phyloP scores from a whole-genome alignment of 64 coral and sea anemone genomes.

The Montipora efflorescens region DNA sequence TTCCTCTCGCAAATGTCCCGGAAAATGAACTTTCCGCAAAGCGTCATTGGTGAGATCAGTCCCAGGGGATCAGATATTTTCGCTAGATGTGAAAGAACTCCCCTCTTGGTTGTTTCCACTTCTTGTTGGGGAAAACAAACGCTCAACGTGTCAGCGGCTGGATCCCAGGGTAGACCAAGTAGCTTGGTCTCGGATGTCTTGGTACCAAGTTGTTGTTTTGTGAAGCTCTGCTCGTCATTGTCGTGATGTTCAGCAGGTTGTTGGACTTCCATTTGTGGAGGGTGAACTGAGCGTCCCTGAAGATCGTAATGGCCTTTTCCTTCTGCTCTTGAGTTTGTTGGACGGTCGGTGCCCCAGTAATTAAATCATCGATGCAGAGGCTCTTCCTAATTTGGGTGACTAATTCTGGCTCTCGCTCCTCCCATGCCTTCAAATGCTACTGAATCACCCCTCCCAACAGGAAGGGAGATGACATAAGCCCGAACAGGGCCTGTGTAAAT shows the following conservation, averaged over 20 bases:
- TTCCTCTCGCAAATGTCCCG: constrained; percentile 6
- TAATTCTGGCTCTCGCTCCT: not conserved
- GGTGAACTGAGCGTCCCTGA: constrained; percentile 43
- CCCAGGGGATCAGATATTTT: too few species aligned
- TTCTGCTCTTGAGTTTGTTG: constrained; percentile 44
- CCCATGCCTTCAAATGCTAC: not conserved
- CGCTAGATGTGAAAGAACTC: too few species aligned
- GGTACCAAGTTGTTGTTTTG: constrained; percentile 35
- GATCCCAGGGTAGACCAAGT: constrained; percentile 40
- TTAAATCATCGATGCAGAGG: constrained; percentile 16
- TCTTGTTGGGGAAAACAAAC: constrained; percentile 14
- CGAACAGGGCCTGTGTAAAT: not conserved
- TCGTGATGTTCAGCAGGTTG: not conserved
- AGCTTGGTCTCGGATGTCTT: constrained; percentile 30
- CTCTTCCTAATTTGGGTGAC: constrained; percentile 49
- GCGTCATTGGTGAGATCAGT: too few species aligned
- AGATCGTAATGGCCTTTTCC: constrained; percentile 10
- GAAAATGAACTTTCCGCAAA: too few species aligned
- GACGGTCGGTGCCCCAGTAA: not conserved
- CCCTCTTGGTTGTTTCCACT: not conserved
- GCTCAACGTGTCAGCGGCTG: constrained; percentile 23
- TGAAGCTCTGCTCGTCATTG: constrained; percentile 10
- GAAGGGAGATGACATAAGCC: constrained; percentile 2
- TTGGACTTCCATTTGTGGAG: constrained; percentile 51
- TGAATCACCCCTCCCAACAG: not conserved